Percentiles rank a stretch among this genome's conserved stretches.
Conservation (phyloP, 1,140 invertebrate species). For the Pseudachorutes palmiensis region DNA sequence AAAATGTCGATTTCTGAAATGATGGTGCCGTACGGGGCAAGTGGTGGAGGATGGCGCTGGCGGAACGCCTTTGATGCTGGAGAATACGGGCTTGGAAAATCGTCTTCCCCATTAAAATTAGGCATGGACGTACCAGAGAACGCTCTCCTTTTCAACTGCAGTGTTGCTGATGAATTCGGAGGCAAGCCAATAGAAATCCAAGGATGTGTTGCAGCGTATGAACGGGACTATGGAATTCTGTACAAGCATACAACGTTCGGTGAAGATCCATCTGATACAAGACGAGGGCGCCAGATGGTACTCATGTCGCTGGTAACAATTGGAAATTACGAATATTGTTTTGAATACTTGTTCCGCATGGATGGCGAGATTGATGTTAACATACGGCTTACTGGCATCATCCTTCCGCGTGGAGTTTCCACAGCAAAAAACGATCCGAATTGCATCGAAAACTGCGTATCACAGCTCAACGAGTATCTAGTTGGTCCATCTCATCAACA, state of each 20-base stretch:
- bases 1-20: constrained; percentile 6
- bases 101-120: no score
- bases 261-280: not conserved
- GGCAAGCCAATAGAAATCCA: not conserved
- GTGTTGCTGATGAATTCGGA: not conserved
- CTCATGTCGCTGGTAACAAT: not conserved
- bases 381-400: not conserved
- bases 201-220: not conserved
- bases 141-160: not conserved
- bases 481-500: constrained; percentile 5
- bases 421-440: not conserved
- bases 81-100: not conserved
- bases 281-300: not conserved
- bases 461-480: not conserved
- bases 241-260: constrained; percentile 14
- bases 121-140: constrained; percentile 7
- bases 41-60: not conserved
- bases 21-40: constrained; percentile 2
- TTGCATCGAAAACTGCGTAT: not conserved
- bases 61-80: not conserved
- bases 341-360: constrained; percentile 6
- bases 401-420: not conserved
- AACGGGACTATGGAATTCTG: not conserved
- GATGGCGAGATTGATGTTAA: not conserved
- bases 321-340: constrained; percentile 7